A percentile compares a stretch with the other conserved stretches of the same genome.
These are phyloP conservation scores for Mirza zaza DNA, from an alignment of 2,113 vertebrate species.

Conservation along the genomic window DNA sequence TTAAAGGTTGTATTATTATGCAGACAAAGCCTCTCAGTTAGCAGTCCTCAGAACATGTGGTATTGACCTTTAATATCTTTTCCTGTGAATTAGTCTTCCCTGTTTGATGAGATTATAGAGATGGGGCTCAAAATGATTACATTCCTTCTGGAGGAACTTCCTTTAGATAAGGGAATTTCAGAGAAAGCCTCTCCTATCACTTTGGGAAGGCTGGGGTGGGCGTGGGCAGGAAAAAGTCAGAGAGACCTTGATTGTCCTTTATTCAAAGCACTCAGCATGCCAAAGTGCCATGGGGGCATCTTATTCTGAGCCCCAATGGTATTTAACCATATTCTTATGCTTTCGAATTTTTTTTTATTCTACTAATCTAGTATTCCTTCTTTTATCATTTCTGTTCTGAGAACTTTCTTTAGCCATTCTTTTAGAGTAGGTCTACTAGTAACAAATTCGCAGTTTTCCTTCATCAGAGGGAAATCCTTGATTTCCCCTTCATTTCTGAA, in stretches of 20 bases:
- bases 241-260: neutral
- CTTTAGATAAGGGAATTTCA: neutral
- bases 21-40: neutral
- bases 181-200: neutral
- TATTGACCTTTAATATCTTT: neutral
- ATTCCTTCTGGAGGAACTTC: neutral
- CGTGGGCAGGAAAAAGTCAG: neutral
- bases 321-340: neutral
- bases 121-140: neutral
- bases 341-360: neutral
- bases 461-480: neutral
- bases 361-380: neutral
- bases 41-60: neutral
- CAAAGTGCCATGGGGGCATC: neutral
- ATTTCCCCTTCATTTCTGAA: neutral
- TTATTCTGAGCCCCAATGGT: neutral
- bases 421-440: neutral
- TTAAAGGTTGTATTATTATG: neutral
- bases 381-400: neutral
- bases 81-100: neutral
- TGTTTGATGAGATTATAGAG: neutral
- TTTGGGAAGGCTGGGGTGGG: neutral
- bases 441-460: neutral
- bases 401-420: neutral
- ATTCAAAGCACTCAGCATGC: neutral